phyloP scores from a whole-genome alignment of 1,140 invertebrate species.

The Danaus melanippus region DNA sequence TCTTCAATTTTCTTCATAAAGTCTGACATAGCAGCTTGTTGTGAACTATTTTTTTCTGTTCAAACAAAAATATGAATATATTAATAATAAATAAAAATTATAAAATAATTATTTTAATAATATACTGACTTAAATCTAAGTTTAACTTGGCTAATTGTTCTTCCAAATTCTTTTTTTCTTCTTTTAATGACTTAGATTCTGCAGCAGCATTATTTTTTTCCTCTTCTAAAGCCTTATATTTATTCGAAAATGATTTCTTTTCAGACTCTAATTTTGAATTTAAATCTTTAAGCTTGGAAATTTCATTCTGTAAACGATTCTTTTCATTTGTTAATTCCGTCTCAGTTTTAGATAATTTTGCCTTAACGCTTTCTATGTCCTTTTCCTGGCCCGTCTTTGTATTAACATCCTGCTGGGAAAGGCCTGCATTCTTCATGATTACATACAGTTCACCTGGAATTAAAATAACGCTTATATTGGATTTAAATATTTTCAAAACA shows the following conservation, averaged over 20 bases:
- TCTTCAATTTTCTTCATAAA: conserved; percentile 72
- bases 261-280: conserved; percentile 65
- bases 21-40: conserved; percentile 70
- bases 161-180: conserved; percentile 75
- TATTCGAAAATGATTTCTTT: conserved; percentile 63
- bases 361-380: conserved; percentile 67
- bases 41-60: conserved; percentile 57
- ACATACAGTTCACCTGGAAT: conserved; percentile 76
- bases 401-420: conserved; percentile 68
- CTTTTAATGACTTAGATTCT: conserved; percentile 58
- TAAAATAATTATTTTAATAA: conserved; percentile 6
- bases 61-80: too few relatives aligned
- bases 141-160: conserved; percentile 73
- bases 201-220: conserved; percentile 39
- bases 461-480: neutral
- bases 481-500: neutral
- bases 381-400: conserved; percentile 57
- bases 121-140: conserved; percentile 66
- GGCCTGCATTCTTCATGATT: conserved; percentile 74
- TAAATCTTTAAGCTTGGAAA: conserved; percentile 65
- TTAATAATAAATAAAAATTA: conserved; percentile 1
- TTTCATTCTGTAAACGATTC: conserved; percentile 69
- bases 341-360: conserved; percentile 63
- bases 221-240: conserved; percentile 66
- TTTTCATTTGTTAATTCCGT: conserved; percentile 70